Conservation (phyloP, 2,113 vertebrate genomes). For the Pteropus alecto region DNA sequence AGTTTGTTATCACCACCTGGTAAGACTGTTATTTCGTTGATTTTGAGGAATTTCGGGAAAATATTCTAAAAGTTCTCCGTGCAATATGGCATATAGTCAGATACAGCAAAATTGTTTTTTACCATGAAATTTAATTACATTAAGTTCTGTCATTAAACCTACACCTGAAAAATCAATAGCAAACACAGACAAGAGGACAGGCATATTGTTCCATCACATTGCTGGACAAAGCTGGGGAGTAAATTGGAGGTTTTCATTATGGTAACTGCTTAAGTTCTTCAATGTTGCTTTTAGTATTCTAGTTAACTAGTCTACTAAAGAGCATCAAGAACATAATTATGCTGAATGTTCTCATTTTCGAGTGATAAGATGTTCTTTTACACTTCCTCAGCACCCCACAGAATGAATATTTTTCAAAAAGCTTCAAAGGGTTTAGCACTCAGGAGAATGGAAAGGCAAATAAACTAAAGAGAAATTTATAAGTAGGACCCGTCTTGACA, state of each 20-base stretch:
- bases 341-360: background rate
- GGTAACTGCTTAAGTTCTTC: background rate
- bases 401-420: constrained; percentile 32
- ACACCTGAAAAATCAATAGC: background rate
- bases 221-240: background rate
- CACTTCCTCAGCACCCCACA: background rate
- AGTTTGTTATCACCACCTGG: constrained; percentile 58
- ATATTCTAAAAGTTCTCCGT: background rate
- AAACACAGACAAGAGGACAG: background rate
- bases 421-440: background rate
- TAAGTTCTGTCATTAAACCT: constrained; percentile 39
- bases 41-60: constrained; percentile 33
- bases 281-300: background rate
- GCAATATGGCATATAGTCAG: background rate
- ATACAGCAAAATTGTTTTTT: background rate
- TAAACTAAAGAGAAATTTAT: constrained; percentile 3
- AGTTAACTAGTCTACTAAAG: background rate
- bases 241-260: background rate
- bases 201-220: background rate
- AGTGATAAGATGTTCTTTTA: background rate
- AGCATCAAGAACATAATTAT: constrained; percentile 16
- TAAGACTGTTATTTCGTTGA: constrained; percentile 65
- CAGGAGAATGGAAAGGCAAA: constrained; percentile 22
- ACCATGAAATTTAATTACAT: background rate
- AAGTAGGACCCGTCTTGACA: background rate